These are phyloP conservation scores for Channallabes apus DNA, from an alignment of 2,797 vertebrate species.

Conservation along the genomic window DNA sequence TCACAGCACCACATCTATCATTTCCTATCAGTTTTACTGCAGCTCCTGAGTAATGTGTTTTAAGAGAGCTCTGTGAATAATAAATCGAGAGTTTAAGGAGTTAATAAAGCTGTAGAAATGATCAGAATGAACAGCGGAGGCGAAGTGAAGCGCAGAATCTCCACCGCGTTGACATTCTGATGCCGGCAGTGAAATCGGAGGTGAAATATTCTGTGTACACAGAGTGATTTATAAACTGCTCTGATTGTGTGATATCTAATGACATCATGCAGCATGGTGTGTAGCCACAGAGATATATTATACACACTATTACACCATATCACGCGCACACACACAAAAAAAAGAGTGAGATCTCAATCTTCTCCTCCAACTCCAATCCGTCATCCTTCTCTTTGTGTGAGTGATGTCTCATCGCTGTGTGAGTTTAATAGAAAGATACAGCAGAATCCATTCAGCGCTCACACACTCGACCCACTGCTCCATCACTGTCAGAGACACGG, in stretches of 20 bases:
- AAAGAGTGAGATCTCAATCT: conserved; percentile 14
- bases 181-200: neutral
- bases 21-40: neutral
- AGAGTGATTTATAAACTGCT: neutral
- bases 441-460: conserved; percentile 25
- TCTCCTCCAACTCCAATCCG: neutral
- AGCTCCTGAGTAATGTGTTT: neutral
- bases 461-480: conserved; percentile 14
- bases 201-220: neutral
- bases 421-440: conserved; percentile 44
- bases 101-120: neutral
- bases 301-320: neutral
- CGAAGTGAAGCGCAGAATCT: neutral
- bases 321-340: neutral
- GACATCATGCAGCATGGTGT: neutral
- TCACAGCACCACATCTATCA: neutral
- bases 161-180: neutral
- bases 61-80: neutral
- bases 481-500: conserved; percentile 41
- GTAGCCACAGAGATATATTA: conserved; percentile 2
- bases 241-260: neutral
- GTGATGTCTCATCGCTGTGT: conserved; percentile 27
- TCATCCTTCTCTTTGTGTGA: conserved; percentile 26
- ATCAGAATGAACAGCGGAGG: neutral
- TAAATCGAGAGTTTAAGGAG: neutral